These are phyloP conservation scores for Rynchops niger DNA, from an alignment of 2,113 vertebrate genomes.

Conservation along the genomic window DNA sequence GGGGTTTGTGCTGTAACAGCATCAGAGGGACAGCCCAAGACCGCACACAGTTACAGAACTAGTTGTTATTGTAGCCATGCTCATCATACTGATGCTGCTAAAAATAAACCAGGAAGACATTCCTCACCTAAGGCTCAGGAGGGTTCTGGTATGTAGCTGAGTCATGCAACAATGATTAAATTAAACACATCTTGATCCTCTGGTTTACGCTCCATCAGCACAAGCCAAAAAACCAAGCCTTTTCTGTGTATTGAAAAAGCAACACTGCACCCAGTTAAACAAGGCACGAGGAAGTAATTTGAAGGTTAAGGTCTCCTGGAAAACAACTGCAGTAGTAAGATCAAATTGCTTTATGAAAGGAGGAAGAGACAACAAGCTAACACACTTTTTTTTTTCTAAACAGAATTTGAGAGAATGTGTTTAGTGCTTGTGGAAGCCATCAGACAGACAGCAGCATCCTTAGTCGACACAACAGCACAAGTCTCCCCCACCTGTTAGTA, in stretches of 20 bases:
- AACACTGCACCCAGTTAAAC: background rate
- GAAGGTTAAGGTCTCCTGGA: constrained; percentile 8
- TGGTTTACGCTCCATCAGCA: background rate
- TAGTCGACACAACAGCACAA: background rate
- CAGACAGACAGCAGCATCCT: background rate
- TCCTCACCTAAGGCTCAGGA: constrained; percentile 47
- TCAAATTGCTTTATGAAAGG: background rate
- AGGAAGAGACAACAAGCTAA: background rate
- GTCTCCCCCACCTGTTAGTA: background rate
- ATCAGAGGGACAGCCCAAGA: background rate
- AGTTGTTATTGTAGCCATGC: background rate
- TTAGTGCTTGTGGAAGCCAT: background rate
- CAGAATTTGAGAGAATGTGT: background rate
- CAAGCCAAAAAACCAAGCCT: background rate
- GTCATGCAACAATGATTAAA: constrained; percentile 4
- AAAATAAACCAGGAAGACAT: constrained; percentile 63
- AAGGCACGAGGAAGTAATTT: background rate
- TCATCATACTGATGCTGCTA: background rate
- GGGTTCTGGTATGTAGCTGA: constrained; percentile 45
- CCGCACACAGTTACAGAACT: background rate
- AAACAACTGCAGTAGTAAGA: background rate
- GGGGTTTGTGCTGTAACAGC: background rate
- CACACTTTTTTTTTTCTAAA: background rate
- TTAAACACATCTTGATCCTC: constrained; percentile 10
- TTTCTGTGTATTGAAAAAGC: background rate